A percentile compares a stretch with the other conserved stretches of the same genome.
These are phyloP conservation scores for Tupiocoris notatus DNA, from an alignment of 2,888 invertebrate species.

Conservation along the genomic window DNA sequence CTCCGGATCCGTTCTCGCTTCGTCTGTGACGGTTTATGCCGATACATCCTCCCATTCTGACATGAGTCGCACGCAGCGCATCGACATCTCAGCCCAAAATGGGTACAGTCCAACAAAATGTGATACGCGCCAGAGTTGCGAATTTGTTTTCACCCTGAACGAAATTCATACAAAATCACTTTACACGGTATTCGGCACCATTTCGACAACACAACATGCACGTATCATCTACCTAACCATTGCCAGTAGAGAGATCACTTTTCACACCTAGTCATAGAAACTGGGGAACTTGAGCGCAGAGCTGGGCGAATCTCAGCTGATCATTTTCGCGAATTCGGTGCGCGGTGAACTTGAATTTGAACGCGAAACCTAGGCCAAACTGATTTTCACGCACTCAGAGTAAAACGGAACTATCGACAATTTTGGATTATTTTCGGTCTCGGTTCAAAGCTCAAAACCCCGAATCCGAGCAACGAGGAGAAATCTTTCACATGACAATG, in stretches of 20 bases:
- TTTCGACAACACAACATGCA: background rate
- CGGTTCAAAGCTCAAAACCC: background rate
- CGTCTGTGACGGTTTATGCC: conserved; percentile 78
- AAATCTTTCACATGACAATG: background rate
- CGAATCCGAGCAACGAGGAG: background rate
- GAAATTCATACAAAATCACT: background rate
- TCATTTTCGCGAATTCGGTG: background rate
- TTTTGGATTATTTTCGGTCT: background rate
- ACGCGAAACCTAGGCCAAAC: too few species aligned
- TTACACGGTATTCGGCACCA: background rate
- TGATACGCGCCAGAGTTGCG: background rate
- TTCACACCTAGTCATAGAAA: background rate
- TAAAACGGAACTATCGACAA: too few species aligned
- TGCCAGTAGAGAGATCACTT: background rate
- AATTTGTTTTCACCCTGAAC: background rate
- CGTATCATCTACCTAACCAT: background rate
- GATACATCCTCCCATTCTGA: conserved; percentile 85
- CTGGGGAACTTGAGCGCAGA: background rate
- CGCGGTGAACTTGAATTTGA: too few species aligned
- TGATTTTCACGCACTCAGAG: too few species aligned
- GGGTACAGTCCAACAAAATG: background rate
- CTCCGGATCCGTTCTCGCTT: conserved; percentile 76
- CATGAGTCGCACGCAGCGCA: conserved; percentile 37
- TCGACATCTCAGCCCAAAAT: conserved; percentile 48
- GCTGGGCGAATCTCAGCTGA: background rate